phyloP scores from a whole-genome alignment of 2,888 invertebrate species.

The Agriopis marginaria region DNA sequence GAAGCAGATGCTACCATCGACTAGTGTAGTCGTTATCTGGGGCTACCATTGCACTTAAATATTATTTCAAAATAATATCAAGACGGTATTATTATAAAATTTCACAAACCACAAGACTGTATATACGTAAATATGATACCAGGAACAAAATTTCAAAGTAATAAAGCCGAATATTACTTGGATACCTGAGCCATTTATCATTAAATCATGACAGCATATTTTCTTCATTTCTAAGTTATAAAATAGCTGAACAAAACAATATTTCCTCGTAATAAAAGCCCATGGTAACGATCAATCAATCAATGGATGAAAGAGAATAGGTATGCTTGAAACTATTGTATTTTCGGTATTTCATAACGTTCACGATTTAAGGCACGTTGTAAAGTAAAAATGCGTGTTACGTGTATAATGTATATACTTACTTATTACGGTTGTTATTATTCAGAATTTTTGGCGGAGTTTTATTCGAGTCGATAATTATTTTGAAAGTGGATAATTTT shows the following conservation, averaged over 20 bases:
- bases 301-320: slow-evolving; percentile 48
- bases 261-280: slow-evolving; percentile 46
- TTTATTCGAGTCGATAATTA: too few relatives aligned
- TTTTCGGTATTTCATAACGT: slow-evolving; percentile 39
- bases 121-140: slow-evolving; percentile 17
- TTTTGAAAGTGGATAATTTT: too few relatives aligned
- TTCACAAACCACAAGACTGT: slow-evolving; percentile 12
- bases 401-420: too few relatives aligned
- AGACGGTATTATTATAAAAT: not conserved
- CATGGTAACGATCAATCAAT: slow-evolving; percentile 48
- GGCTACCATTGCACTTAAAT: too few relatives aligned
- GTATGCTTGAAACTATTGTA: slow-evolving; percentile 45
- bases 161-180: slow-evolving; percentile 34
- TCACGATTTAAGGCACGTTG: slow-evolving; percentile 26
- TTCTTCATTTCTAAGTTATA: slow-evolving; percentile 45
- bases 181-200: slow-evolving; percentile 44
- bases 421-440: slow-evolving; percentile 2
- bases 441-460: not conserved
- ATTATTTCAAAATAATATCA: not conserved
- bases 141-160: slow-evolving; percentile 25
- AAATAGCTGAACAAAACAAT: slow-evolving; percentile 44
- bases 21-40: too few relatives aligned
- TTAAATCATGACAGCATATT: slow-evolving; percentile 43
- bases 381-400: slow-evolving; percentile 14
- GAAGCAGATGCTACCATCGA: not conserved